phyloP scores from a whole-genome alignment of 2,888 invertebrate genomes.

The Hirtodrosophila confusa region DNA sequence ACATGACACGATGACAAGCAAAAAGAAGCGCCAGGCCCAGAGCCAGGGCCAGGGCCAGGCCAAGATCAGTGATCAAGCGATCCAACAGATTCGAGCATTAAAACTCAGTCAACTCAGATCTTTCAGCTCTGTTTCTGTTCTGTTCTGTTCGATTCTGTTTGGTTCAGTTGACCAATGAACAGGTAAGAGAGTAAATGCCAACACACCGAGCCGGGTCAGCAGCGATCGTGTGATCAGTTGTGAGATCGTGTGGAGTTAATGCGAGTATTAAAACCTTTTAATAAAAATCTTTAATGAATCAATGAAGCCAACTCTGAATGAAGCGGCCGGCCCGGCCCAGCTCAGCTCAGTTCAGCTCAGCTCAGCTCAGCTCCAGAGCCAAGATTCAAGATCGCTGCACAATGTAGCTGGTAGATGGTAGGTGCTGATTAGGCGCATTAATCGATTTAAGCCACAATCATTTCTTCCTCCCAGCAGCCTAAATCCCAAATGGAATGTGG shows the following conservation, averaged over 20 bases:
- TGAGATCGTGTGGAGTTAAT: slow-evolving; percentile 83
- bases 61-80: slow-evolving; percentile 42
- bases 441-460: slow-evolving; percentile 83
- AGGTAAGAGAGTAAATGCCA: slow-evolving; percentile 27
- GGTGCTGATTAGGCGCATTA: slow-evolving; percentile 82
- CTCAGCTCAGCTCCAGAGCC: slow-evolving; percentile 7
- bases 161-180: slow-evolving; percentile 37
- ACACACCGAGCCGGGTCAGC: slow-evolving; percentile 13
- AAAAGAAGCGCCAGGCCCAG: slow-evolving; percentile 74
- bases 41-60: slow-evolving; percentile 54
- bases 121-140: slow-evolving; percentile 14
- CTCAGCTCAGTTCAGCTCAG: no score
- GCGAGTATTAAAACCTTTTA: slow-evolving; percentile 83
- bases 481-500: slow-evolving; percentile 67
- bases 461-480: slow-evolving; percentile 34
- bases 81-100: slow-evolving; percentile 53
- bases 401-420: slow-evolving; percentile 75
- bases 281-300: slow-evolving; percentile 82
- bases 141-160: slow-evolving; percentile 25
- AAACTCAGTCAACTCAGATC: slow-evolving; percentile 63
- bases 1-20: slow-evolving; percentile 82
- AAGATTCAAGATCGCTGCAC: slow-evolving; percentile 46
- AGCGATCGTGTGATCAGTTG: slow-evolving; percentile 64
- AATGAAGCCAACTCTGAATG: slow-evolving; percentile 71
- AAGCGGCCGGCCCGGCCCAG: slow-evolving; percentile 5